Percentiles rank a stretch among this genome's conserved stretches.
phyloP scores from a whole-genome alignment of 23 tunicate genomes.

The Corella eumyota region DNA sequence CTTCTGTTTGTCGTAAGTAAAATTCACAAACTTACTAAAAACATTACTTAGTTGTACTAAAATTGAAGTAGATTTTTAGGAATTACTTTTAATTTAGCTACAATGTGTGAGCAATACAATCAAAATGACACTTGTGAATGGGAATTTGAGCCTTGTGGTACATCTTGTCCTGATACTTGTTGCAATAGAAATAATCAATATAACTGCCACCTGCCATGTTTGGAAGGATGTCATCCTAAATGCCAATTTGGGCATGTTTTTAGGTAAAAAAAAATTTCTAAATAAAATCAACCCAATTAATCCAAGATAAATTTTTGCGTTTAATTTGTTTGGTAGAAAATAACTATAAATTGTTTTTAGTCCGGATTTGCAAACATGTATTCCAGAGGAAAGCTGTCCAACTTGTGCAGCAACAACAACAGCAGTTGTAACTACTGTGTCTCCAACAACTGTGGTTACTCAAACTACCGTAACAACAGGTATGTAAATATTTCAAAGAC shows the following conservation, averaged over 20 bases:
- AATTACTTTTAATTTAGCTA: no score
- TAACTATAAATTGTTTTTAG: constrained; percentile 10
- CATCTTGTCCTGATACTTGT: constrained; percentile 55
- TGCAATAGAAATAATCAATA: constrained; percentile 16
- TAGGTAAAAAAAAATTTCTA: constrained; percentile 6
- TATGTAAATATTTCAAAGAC: no score
- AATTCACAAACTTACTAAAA: no score
- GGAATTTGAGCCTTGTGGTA: constrained; percentile 49
- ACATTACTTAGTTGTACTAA: not conserved
- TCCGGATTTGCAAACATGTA: constrained; percentile 27
- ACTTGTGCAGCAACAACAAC: constrained; percentile 40
- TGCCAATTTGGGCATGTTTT: constrained; percentile 29
- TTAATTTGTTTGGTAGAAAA: no score
- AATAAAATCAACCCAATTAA: not conserved
- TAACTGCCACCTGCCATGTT: constrained; percentile 26
- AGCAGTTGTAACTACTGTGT: constrained; percentile 14
- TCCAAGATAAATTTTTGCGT: not conserved
- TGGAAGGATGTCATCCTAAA: constrained; percentile 50
- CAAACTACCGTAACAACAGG: constrained; percentile 11
- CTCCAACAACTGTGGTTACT: constrained; percentile 21
- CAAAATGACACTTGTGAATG: constrained; percentile 52
- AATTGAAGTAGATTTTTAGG: not conserved
- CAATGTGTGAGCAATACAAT: constrained; percentile 52
- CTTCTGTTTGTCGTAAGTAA: constrained; percentile 32
- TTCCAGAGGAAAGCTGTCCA: constrained; percentile 21